Evolutionary conservation across 2,797 vertebrate genomes (phyloP), one percentile per base, ranked within the genome.

Genomic region (Hydrocynus forskahlii): DNA sequence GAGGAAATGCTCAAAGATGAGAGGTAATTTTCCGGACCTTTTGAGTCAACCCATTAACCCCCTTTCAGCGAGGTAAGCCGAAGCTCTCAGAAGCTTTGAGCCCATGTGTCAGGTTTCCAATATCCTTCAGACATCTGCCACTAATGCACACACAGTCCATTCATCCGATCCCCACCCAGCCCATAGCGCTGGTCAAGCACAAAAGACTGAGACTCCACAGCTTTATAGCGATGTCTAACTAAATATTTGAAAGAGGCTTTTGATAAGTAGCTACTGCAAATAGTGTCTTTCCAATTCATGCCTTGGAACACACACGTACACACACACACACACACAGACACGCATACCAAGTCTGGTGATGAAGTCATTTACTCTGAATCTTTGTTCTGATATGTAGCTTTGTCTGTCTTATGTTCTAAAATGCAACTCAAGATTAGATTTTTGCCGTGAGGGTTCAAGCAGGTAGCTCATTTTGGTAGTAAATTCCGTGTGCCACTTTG

Each of bases 61-160:
- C 35, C 35, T 74, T 83, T 73, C 73, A 48, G 45, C 38, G 74
- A 48, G 40, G 17, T 66, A 57, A 80, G 79, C 57, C 25, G 66
- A 83, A 79, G 80, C 77, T 40, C 80, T 74, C 50, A 48, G 64
- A 54, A 66, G 55, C 72, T 83, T 64, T 77, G 79, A 80, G 69
- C 79, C 57, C 45, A 62, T 80, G 59, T 87, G 75, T 80, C 77
- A 80, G 79, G 73, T 83, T 76, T 84, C 76, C 81, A 82, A 78
- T 82, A 75, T 63, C 21, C 14, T 17, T 17, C 59, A 54, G 50
- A 77, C 75, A 62, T 78, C 80, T 81, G 80, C 79, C 81, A 66
- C 76, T 83, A 87, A 75, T 81, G 76, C 62, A 79, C 45, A 77
- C 59, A 52, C 69, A 69, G 76, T 71, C 67, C 76, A 77, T 83